Base-by-base conservation (phyloP, 2,113 vertebrate genomes). In the Petromus typicus region DNA sequence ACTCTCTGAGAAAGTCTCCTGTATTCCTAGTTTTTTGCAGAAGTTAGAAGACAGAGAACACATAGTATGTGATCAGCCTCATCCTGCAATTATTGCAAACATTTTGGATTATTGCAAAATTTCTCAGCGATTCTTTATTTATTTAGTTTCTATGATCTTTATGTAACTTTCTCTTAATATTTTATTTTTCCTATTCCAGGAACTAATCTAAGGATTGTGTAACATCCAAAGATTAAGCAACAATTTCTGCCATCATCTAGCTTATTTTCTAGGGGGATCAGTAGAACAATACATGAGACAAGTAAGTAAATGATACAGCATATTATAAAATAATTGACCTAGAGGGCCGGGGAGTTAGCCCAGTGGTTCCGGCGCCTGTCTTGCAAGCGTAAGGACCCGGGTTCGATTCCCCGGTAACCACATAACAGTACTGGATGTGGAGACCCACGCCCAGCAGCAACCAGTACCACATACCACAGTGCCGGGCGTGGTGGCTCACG, bases 131-230 rank as follows among this genome's bases (percentile, higher is more conserved):
- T 37, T 1, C 13, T 51, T 51, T 94, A 7, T 30, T 22, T 92
- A 43, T 22, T 87, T 6, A 85, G 11, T 88, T 92, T 9, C 37
- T 16, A 91, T 3, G 32, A 45, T 66, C 7, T 89, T 79, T 27
- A 45, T 18, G 76, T 4, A 71, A 43, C 8, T 95, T 82, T 34
- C 11, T 73, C 71, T 20, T 76, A 63, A 71, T 86, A 54, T 43
- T n/a, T 86, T 89, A 91, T 86, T 93, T 86, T 91, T 94, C 25
- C 20, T 94, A 75, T 79, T 59, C 45, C 27, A 91, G 7, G 5
- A 2, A 17, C 32, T 16, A 73, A 27, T 82, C 4, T 63, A 90
- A 56, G 11, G 89, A 94, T 83, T 86, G 73, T 54, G 18, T 80
- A 81, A 66, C 37, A 69, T n/a, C 8, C 7, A 43, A 87, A 63